Percentiles rank a stretch among this genome's conserved stretches.
Evolutionary conservation across 2,888 invertebrate genomes (phyloP).

Genomic region (Helicoverpa assulta): DNA sequence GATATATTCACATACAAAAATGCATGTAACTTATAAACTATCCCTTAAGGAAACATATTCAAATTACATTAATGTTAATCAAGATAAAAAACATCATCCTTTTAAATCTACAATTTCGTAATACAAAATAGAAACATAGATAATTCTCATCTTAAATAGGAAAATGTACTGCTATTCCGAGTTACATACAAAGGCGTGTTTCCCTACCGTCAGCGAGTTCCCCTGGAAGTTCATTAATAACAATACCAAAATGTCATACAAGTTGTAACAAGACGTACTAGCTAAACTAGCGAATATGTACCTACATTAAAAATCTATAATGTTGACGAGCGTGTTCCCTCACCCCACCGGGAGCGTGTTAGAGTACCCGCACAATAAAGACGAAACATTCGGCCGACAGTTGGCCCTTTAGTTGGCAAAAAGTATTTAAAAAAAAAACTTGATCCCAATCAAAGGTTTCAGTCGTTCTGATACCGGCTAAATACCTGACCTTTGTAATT

Average conservation of each 20-base stretch:
- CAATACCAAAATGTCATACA: constrained; percentile 1
- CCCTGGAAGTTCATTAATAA: neutral
- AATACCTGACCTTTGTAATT: too few relatives aligned
- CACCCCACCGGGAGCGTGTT: constrained; percentile 17
- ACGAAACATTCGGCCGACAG: too few relatives aligned
- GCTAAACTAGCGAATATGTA: constrained; percentile 17
- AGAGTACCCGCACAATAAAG: too few relatives aligned
- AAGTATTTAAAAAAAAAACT: too few relatives aligned
- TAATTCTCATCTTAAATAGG: neutral
- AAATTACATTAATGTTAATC: too few relatives aligned
- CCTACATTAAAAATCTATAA: constrained; percentile 34
- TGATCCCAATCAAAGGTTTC: too few relatives aligned
- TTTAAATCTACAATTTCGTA: neutral
- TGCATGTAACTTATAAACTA: too few relatives aligned
- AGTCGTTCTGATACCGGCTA: too few relatives aligned
- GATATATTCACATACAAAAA: too few relatives aligned
- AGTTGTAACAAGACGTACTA: constrained; percentile 17
- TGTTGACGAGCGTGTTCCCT: constrained; percentile 25
- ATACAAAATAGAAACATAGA: neutral
- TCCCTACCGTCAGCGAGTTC: constrained; percentile 5
- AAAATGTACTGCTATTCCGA: neutral
- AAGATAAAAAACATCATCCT: too few relatives aligned
- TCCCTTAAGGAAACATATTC: too few relatives aligned
- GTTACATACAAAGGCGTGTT: constrained; percentile 13
- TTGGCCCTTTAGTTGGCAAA: too few relatives aligned